phyloP scores from a whole-genome alignment of 1,140 invertebrate genomes.

The Hylaeus volcanicus region DNA sequence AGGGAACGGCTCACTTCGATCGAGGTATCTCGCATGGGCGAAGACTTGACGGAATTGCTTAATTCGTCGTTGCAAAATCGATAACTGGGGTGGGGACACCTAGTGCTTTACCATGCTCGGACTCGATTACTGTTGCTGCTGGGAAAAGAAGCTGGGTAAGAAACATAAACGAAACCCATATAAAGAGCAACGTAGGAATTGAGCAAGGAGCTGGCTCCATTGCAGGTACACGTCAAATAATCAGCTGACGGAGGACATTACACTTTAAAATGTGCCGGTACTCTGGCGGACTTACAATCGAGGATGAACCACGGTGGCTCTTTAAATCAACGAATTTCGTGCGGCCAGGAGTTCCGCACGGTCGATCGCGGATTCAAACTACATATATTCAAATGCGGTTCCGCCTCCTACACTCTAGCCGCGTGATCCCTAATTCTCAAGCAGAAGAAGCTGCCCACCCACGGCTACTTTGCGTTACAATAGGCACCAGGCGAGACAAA shows the following conservation, averaged over 20 bases:
- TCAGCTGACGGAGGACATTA: constrained; percentile 40
- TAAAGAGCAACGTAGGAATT: too few relatives aligned
- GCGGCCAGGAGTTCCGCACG: neutral
- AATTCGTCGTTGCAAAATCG: constrained; percentile 1
- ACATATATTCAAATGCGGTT: constrained; percentile 63
- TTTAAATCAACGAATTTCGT: constrained; percentile 57
- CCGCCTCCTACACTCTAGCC: constrained; percentile 44
- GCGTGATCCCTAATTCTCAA: constrained; percentile 50
- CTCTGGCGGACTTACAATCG: neutral
- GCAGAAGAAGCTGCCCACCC: constrained; percentile 50
- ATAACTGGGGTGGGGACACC: too few relatives aligned
- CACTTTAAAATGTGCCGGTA: constrained; percentile 34
- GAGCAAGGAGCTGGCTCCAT: too few relatives aligned
- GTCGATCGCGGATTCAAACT: constrained; percentile 55
- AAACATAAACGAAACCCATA: too few relatives aligned
- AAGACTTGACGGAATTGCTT: neutral
- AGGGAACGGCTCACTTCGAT: neutral
- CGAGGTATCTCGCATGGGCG: neutral
- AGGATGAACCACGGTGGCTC: constrained; percentile 15
- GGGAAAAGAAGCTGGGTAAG: too few relatives aligned
- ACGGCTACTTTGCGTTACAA: constrained; percentile 60
- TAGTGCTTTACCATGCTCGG: neutral
- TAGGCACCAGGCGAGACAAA: constrained; percentile 5
- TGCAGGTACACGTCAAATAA: neutral
- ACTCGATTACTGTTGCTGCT: neutral